A percentile compares a stretch with the other conserved stretches of the same genome.
These are phyloP conservation scores for Dicerorhinus sumatrensis DNA, from an alignment of 2,113 vertebrate genomes.

Conservation along the genomic window DNA sequence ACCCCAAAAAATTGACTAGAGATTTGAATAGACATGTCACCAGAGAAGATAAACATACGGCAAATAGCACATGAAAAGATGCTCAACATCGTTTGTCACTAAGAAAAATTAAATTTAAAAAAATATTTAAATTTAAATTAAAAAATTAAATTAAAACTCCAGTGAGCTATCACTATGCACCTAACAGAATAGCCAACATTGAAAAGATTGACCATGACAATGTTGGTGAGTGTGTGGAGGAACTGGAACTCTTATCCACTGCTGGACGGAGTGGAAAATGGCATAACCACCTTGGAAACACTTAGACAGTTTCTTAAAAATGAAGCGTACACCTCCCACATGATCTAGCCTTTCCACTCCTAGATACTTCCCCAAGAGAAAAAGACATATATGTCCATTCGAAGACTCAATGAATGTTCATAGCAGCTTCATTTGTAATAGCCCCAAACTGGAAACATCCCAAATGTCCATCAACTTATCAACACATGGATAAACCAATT, in stretches of 20 bases:
- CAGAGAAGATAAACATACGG: not conserved
- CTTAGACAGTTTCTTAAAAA: not conserved
- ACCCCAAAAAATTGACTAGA: not conserved
- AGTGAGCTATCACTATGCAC: not conserved
- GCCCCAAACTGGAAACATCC: not conserved
- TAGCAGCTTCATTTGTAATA: not conserved
- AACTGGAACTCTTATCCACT: not conserved
- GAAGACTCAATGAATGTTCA: not conserved
- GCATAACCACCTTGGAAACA: not conserved
- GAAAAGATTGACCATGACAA: not conserved
- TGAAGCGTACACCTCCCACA: not conserved
- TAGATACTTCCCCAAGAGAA: not conserved
- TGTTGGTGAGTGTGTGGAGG: not conserved
- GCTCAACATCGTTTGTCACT: not conserved
- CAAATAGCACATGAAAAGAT: not conserved
- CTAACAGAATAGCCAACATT: not conserved
- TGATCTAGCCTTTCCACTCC: not conserved
- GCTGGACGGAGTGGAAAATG: not conserved
- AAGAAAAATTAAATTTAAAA: not conserved
- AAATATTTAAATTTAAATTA: not conserved
- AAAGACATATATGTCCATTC: not conserved
- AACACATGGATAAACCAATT: not conserved
- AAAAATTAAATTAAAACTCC: not conserved
- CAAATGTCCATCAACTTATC: not conserved
- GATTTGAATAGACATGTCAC: not conserved